phyloP scores from a whole-genome alignment of 2,888 invertebrate genomes.

The Sphaeridia pumilis region DNA sequence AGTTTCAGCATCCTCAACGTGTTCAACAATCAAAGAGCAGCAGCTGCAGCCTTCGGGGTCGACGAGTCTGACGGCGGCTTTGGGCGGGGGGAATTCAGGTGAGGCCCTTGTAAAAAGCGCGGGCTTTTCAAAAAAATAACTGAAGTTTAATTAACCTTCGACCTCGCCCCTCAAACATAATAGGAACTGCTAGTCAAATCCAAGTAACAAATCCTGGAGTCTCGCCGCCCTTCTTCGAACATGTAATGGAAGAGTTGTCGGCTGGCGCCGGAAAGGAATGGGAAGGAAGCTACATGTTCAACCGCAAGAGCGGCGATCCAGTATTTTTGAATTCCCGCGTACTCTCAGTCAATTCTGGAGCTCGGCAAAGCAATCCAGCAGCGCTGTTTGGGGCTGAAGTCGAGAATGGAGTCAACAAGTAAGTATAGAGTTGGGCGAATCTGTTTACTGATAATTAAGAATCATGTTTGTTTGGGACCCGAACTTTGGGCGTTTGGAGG shows the following conservation, averaged over 20 bases:
- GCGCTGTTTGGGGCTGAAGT: too few relatives aligned
- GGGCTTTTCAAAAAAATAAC: too few relatives aligned
- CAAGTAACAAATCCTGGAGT: neutral
- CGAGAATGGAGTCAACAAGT: too few relatives aligned
- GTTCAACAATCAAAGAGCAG: neutral
- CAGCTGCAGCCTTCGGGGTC: neutral
- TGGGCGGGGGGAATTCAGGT: too few relatives aligned
- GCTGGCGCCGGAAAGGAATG: slow-evolving; percentile 56
- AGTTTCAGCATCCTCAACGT: neutral
- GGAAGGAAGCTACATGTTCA: slow-evolving; percentile 60
- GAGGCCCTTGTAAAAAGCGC: too few relatives aligned
- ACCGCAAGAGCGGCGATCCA: slow-evolving; percentile 65
- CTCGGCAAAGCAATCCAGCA: neutral
- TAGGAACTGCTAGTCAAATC: neutral
- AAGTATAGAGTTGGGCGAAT: too few relatives aligned
- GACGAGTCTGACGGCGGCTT: neutral
- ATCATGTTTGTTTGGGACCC: too few relatives aligned
- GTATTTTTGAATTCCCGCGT: slow-evolving; percentile 66
- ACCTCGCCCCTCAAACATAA: too few relatives aligned
- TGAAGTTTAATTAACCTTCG: too few relatives aligned
- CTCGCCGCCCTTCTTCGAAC: slow-evolving; percentile 38
- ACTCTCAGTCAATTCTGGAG: slow-evolving; percentile 51
- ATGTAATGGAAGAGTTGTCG: slow-evolving; percentile 52
- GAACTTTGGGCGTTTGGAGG: too few relatives aligned
- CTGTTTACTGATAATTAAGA: too few relatives aligned